Base-by-base conservation (phyloP, 2,797 vertebrate genomes). In the Rallus crepitans region DNA sequence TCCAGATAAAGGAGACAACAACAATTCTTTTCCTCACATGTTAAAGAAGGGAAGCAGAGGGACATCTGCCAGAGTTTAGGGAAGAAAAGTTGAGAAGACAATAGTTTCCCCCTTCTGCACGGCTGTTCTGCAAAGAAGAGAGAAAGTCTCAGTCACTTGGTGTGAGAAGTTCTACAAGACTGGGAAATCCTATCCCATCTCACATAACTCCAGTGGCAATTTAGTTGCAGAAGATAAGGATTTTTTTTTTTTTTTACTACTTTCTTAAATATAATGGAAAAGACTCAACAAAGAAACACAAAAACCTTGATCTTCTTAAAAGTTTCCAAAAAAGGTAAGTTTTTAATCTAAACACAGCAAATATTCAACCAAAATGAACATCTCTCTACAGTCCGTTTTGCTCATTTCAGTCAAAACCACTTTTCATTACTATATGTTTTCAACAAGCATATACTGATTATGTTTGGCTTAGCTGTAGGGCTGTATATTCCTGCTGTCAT, bases 281-380 rank as follows among this genome's bases (percentile, higher is more conserved):
- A 42, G 2, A 2, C 1, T 0, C 0, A 1, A 30, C 50, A 27
- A 45, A 1, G 5, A 20, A 9, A 3, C 1, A 52, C 14, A 31
- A 55, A 55, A 55, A 8, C 10, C 28, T 15, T 0, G 0, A 19
- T 17, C 5, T 50, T 45, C 55, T 60, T 14, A 63, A 19, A 80
- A 39, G 9, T 57, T 86, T 87, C 4, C 5, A 40, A 37, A 60
- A 42, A 45, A 15, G 1, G 5, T 3, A 31, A 2, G 1, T 8
- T 30, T 56, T 73, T 25, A 21, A 35, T 11, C 8, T 53, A 70
- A 84, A 56, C 2, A 23, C 4, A 39, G 16, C 31, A 72, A 31
- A 31, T 3, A 0, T 24, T 91, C 8, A 73, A 8, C 7, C 4
- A 53, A 66, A 93, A 8, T n/a, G 2, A 72, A 25, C 6, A 37